Base-by-base conservation (phyloP, 2,888 invertebrate genomes). In the Xanthia togata region DNA sequence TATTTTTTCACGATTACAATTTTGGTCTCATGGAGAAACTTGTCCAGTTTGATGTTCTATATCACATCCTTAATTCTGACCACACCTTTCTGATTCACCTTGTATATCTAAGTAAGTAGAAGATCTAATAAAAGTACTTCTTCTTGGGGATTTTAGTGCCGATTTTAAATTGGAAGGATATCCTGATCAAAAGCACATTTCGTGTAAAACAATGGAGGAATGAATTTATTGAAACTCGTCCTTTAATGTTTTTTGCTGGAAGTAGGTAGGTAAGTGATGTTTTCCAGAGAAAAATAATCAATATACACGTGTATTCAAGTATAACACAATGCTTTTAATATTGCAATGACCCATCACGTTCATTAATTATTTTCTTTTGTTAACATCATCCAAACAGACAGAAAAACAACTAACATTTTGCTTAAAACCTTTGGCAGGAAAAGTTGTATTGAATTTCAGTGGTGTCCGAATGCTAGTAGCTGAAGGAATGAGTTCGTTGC, bases 381-480 rank as follows among this genome's bases (percentile, higher is more conserved):
- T 31, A 47, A 14, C 44, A 60, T 57, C 55, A 38, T 11, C 3
- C 26, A 70, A 44, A 68, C 2, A 14, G 35, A 41, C 31, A 20
- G 23, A 26, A 73, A 60, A 67, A 23, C 11, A n/a, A 4, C 26
- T 17, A 68, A 70, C 57, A 68, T 72, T 73, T 73, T 71, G 53
- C 55, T 65, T n/a, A 67, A 85, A 85, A 75, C 65, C 53, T 70
- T 78, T 70, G 38, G 38, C 79, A 84, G 86, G 87, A 87, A 87
- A 86, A 84, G 20, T 64, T 82, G 84, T 88, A 87, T 87, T 79
- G 71, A 77, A 77, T 88, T 88, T 86, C 88, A 88, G 79, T 53
- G 62, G 57, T 77, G 78, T 85, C 71, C 44, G 64, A 73, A 63
- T 71, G 59, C 69, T 68, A 50, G 76, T 59, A 50, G 57, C 74